Base-by-base conservation (phyloP, 2,797 vertebrate genomes). In the Phataginus tricuspis region DNA sequence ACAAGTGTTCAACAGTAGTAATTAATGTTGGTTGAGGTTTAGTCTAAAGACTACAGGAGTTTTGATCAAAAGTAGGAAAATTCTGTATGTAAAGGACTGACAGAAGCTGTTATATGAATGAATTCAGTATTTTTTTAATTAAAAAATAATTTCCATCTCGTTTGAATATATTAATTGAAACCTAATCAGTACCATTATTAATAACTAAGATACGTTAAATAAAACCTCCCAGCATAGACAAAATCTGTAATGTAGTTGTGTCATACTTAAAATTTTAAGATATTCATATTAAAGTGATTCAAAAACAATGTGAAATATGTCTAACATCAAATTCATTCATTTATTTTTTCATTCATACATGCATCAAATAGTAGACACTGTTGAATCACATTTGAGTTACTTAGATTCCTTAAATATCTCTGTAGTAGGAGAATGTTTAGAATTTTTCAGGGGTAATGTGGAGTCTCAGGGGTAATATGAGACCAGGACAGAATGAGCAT, bases 171-270 rank as follows among this genome's bases (percentile, higher is more conserved):
- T 83, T 4, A 51, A 25, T 18, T 49, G 39, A 95, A 96, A 31
- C 19, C 37, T 42, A 86, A 86, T 97, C 89, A 77, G 53, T 92
- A 39, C 12, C 29, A 29, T 75, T 29, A 78, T 72, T 95, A 96
- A 91, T 94, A 7, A 96, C 95, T 92, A 92, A 92, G 94, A 95
- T 31, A 42, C 91, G 19, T 95, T 86, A 96, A 85, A 34, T 21
- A 83, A 97, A 39, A 21, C 31, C 9, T 94, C 88, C 39, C 94
- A 97, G 95, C 84, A 96, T 84, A 97, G n/a, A 59, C 8, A 55
- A 97, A 79, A 95, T 89, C 2, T 12, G 29, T 83, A 9, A 8
- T 84, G 3, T 55, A 2, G 10, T 34, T 92, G 6, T 45, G 42
- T 37, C 21, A 49, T 87, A 77, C 82, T 96, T 92, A 90, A 86